Evolutionary conservation across 2,797 vertebrate genomes (phyloP), one percentile per base, ranked within the genome.

Genomic region (Microcaecilia unicolor): DNA sequence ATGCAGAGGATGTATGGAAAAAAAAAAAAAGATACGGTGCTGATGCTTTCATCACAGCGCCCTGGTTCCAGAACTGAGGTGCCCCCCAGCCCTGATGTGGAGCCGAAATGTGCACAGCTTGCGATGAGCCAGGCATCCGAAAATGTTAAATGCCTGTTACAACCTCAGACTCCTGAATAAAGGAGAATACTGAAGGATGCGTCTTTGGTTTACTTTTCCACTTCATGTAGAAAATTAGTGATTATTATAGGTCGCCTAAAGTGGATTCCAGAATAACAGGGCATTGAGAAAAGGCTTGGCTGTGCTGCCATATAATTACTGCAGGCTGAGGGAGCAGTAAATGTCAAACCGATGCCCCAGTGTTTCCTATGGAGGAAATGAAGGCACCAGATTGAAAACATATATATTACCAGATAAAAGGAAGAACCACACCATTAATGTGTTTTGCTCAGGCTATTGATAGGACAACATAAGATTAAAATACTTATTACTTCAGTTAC

Each of bases 261-360:
- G 20, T 20, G 28, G 24, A 13, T 28, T 31, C 20, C 15, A 51
- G n/a, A 61, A 42, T 55, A 43, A 42, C 41, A 49, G 47, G 37
- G 28, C 14, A 24, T 26, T 6, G 9, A 16, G 32, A 9, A 14
- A 22, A 15, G 8, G 15, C 4, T 18, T 44, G 11, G 7, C 13
- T 0, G 0, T 15, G 34, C 32, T 25, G 21, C 29, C 6, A 8
- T 34, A 22, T 8, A 16, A 2, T 34, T 42, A 10, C n/a, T 44
- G 55, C 22, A 28, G 31, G 51, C 43, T 44, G 41, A 45, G 6
- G 31, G 29, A 43, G 10, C 7, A 10, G 12, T 20, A 37, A 52
- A 35, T 25, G 18, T 4, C 4, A 29, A 13, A n/a, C 7, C 33
- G 37, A 6, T 17, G 15, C 20, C n/a, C n/a, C n/a, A 25, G 18